Base-by-base conservation (phyloP, 1,140 invertebrate genomes). In the Dryas iulia region DNA sequence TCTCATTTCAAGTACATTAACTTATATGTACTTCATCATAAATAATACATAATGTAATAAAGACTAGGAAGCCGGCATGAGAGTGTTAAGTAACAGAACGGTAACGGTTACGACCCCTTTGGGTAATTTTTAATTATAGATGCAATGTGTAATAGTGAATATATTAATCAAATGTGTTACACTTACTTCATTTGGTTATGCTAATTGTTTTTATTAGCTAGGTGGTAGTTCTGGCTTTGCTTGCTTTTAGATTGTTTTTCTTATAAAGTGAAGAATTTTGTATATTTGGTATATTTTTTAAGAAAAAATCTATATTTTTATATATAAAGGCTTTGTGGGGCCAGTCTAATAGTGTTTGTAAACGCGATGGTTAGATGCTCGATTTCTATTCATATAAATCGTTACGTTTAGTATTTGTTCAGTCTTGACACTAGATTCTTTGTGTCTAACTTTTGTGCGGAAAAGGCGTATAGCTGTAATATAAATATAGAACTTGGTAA, bases 71-170 rank as follows among this genome's bases (percentile, higher is more conserved):
- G 31, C 31, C 12, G 14, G 11, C 12, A 7, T 28, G 1, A 25
- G 1, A 25, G 0, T 1, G 58, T 28, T 60, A 24, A 8, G 58
- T 60, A 60, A 59, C 18, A 59, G 7, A 35, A 35, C n/a, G 1
- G 56, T 18, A 57, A n/a, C 28, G 18, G 14, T 57, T 57, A 57
- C 24, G 58, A 24, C 21, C 58, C 11, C 21, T 60, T 60, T 60
- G 30, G 12, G 58, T 60, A 60, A 60, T 60, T 60, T 59, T 60
- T 60, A 39, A 60, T 60, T 60, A 60, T 35, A 35, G n/a, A 60
- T 60, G 33, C 31, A 39, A 35, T 60, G 31, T 35, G 39, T 10
- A 47, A 47, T 47, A 21, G n/a, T 47, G 39, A 47, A 47, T 47
- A 47, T 47, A 47, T 47, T 47, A 47, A 47, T 47, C 39, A 47